Evolutionary conservation across 2,113 vertebrate species (phyloP).

Genomic region (Elephas maximus): DNA sequence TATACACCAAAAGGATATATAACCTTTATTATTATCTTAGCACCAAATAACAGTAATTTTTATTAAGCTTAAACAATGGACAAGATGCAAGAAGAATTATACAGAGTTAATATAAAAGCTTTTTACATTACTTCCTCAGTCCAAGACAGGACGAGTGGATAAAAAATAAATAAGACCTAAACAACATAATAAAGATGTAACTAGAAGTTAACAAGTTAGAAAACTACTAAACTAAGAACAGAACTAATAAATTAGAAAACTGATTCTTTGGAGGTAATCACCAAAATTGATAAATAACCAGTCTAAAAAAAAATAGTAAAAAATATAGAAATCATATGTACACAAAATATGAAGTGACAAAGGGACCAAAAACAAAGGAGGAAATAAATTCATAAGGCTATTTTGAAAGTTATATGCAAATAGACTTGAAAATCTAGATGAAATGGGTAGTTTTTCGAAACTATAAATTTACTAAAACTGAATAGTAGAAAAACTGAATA

Average conservation of each 20-base stretch:
- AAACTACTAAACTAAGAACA: background rate
- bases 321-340: background rate
- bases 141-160: background rate
- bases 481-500: background rate
- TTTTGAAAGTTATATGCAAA: background rate
- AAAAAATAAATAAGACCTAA: background rate
- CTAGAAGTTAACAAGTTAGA: background rate
- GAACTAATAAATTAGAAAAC: background rate
- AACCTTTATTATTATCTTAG: background rate
- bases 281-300: background rate
- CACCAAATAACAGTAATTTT: background rate
- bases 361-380: background rate
- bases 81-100: background rate
- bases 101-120: background rate
- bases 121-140: background rate
- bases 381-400: background rate
- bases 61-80: background rate
- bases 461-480: background rate
- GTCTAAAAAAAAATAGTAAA: too few species aligned
- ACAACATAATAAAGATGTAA: background rate
- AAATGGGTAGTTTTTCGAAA: background rate
- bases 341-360: background rate
- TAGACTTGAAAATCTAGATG: background rate
- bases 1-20: background rate
- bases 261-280: background rate